phyloP scores from a whole-genome alignment of 2,888 invertebrate species.

The Cataglyphis cursor region DNA sequence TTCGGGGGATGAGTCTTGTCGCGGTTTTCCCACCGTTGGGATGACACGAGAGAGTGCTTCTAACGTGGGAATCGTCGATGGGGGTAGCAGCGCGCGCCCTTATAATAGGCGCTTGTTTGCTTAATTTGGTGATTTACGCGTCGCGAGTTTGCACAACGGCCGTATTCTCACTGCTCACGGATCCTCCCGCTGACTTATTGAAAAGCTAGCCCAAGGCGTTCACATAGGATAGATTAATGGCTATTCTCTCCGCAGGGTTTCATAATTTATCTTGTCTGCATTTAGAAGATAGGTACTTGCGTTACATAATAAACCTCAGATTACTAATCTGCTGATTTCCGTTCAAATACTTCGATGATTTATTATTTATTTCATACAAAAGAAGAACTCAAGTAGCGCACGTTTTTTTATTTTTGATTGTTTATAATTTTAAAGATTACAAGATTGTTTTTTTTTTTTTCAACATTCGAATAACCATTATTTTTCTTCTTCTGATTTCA shows the following conservation, averaged over 20 bases:
- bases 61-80: constrained; percentile 44
- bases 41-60: constrained; percentile 19
- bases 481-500: constrained; percentile 24
- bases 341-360: not conserved
- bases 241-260: constrained; percentile 8
- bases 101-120: constrained; percentile 53
- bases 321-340: not conserved
- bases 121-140: constrained; percentile 57
- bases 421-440: not conserved
- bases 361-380: not conserved
- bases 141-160: constrained; percentile 45
- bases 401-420: not conserved
- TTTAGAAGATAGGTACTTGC: not conserved
- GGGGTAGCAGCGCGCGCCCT: constrained; percentile 18
- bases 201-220: constrained; percentile 29
- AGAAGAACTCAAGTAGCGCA: not conserved
- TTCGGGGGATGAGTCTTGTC: constrained; percentile 34
- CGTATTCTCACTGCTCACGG: constrained; percentile 40
- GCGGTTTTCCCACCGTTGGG: constrained; percentile 49
- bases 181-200: constrained; percentile 41
- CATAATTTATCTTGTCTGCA: constrained; percentile 34
- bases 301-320: not conserved
- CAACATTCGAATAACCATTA: not conserved
- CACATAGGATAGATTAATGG: constrained; percentile 39
- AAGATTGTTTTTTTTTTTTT: not conserved